Base-by-base conservation (phyloP, 2,888 invertebrate species). In the Coenonympha glycerion region DNA sequence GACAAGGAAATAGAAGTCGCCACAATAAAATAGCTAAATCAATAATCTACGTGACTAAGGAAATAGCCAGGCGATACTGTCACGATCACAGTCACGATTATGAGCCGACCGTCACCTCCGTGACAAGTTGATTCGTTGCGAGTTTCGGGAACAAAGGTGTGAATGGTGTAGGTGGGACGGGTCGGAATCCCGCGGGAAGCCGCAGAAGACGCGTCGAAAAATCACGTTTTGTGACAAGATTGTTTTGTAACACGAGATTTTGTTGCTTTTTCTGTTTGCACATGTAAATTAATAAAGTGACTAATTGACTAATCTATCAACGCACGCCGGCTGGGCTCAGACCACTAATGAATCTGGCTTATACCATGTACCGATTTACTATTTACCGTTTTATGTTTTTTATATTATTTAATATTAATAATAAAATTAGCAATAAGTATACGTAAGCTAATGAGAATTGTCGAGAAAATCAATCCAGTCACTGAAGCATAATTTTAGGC, bases 71-170 rank as follows among this genome's bases (percentile, higher is more conserved):
- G 41, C 44, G 44, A 22, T 48, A 44, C 33, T 34, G 30, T 45
- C 22, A 36, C 45, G 52, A 49, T 44, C 53, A 52, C 2, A 52
- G 59, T 51, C 57, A 55, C 51, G 59, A 58, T 53, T 59, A 63
- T 78, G 79, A 77, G 64, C 79, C 76, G 79, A 70, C 66, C 63
- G 65, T 72, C 70, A 78, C 69, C 78, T 79, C 83, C 80, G 77
- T 79, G 62, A 65, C 82, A 70, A 79, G 73, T 78, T 69, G 70
- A 86, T 87, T 85, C 69, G 86, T 76, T 71, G 69, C 84, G 74
- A 82, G 77, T 80, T 82, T 85, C 83, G 77, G 75, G 79, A 82
- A 76, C 84, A 82, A 85, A 85, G 66, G 66, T 71, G 70, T 66
- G 72, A 71, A 69, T 77, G 69, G 69, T 58, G 54, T 51, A 70